Conservation (phyloP, 2,113 vertebrate genomes). For the Archocentrus centrarchus region DNA sequence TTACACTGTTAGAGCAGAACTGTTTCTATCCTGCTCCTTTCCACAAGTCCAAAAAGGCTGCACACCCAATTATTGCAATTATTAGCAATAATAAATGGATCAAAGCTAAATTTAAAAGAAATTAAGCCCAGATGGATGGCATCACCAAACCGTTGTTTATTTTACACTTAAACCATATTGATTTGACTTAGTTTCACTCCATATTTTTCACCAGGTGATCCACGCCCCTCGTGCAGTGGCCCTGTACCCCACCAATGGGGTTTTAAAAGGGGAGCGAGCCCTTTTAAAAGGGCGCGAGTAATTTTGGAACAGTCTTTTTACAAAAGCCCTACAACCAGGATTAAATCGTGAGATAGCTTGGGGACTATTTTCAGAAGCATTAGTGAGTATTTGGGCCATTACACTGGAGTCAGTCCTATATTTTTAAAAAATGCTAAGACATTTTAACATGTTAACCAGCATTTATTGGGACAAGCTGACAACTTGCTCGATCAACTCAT, state of each 20-base stretch:
- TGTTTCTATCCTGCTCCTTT: not conserved
- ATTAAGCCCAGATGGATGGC: fast-evolving
- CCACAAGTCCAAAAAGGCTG: not conserved
- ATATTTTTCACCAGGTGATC: not conserved
- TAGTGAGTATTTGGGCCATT: not conserved
- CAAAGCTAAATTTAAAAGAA: not conserved
- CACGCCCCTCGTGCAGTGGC: not conserved
- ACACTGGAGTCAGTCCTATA: too few relatives aligned
- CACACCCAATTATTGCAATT: not conserved
- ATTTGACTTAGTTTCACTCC: not conserved
- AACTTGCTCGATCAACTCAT: not conserved
- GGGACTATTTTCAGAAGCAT: too few relatives aligned
- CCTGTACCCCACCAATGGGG: not conserved
- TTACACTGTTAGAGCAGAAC: not conserved
- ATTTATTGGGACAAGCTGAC: not conserved
- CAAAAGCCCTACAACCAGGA: too few relatives aligned
- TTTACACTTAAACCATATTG: not conserved
- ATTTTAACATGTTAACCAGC: not conserved
- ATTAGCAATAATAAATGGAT: not conserved
- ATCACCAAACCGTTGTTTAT: not conserved
- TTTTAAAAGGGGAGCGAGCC: not conserved
- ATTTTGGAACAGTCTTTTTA: too few relatives aligned
- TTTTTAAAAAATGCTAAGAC: not conserved
- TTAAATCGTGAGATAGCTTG: too few relatives aligned
- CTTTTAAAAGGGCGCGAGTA: too few relatives aligned